Percentiles rank a stretch among this genome's conserved stretches.
Conservation (phyloP, 2,113 vertebrate species). For the Leucoraja erinaceus region DNA sequence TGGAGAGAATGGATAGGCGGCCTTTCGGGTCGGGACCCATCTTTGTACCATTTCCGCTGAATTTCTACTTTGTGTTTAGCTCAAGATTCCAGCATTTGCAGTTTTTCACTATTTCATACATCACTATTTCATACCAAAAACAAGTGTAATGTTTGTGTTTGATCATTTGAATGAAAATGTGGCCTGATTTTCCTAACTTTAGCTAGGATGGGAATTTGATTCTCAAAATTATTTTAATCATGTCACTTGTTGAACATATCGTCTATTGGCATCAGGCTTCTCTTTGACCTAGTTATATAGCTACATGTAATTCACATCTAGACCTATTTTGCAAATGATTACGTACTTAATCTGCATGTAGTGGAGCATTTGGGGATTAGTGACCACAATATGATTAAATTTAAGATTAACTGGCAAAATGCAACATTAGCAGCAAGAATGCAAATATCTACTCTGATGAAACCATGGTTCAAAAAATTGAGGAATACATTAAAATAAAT, state of each 20-base stretch:
- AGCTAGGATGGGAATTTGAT: neutral
- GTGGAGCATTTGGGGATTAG: conserved; percentile 7
- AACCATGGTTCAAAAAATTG: neutral
- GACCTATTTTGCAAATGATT: neutral
- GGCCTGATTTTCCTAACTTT: neutral
- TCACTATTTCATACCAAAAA: too few relatives aligned
- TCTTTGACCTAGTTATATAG: neutral
- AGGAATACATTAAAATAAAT: neutral
- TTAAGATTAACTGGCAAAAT: conserved; percentile 29
- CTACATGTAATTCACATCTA: neutral
- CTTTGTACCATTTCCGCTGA: too few relatives aligned
- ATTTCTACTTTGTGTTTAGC: too few relatives aligned
- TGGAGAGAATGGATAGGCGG: too few relatives aligned
- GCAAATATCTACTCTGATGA: neutral
- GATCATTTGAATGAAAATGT: neutral
- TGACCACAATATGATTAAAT: conserved; percentile 29
- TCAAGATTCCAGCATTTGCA: too few relatives aligned
- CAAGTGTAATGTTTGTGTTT: neutral
- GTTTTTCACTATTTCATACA: too few relatives aligned
- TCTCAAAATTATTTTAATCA: neutral
- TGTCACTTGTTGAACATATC: neutral
- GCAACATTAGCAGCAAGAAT: neutral
- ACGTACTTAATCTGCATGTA: conserved; percentile 14
- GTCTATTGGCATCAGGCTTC: neutral
- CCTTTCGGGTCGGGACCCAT: too few relatives aligned